Conservation (phyloP, 2,888 invertebrate genomes). For the Holacanthella duospinosa region DNA sequence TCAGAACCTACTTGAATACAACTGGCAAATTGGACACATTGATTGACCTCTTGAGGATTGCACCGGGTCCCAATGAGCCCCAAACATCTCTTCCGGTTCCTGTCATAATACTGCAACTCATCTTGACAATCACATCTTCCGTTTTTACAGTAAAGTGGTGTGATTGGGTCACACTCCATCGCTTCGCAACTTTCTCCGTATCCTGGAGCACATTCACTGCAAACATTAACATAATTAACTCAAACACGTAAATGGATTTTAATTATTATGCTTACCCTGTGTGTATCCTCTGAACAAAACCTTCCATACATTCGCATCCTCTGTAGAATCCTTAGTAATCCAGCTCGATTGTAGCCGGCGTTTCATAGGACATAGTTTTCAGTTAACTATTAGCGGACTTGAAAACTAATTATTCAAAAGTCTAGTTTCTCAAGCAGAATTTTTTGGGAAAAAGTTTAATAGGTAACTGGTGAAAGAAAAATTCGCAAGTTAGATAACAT, state of each 20-base stretch:
- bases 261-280: conserved; percentile 20
- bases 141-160: conserved; percentile 22
- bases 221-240: not conserved
- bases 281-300: conserved; percentile 10
- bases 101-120: conserved; percentile 15
- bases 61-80: conserved; percentile 22
- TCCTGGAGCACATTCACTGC: conserved; percentile 20
- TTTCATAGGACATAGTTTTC: no score
- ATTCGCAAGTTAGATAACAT: no score
- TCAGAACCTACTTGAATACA: conserved; percentile 23
- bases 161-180: conserved; percentile 19
- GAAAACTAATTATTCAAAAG: no score
- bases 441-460: no score
- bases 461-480: no score
- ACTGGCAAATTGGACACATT: conserved; percentile 32
- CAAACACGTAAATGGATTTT: not conserved
- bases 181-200: conserved; percentile 19
- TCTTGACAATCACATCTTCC: conserved; percentile 21
- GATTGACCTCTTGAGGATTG: conserved; percentile 13
- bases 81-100: conserved; percentile 15
- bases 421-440: no score
- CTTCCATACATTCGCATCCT: conserved; percentile 1
- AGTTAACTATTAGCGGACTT: no score
- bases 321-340: conserved; percentile 4
- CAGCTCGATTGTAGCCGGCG: no score